Evolutionary conservation across 2,888 invertebrate genomes (phyloP).

Genomic region (Protophormia terraenovae): DNA sequence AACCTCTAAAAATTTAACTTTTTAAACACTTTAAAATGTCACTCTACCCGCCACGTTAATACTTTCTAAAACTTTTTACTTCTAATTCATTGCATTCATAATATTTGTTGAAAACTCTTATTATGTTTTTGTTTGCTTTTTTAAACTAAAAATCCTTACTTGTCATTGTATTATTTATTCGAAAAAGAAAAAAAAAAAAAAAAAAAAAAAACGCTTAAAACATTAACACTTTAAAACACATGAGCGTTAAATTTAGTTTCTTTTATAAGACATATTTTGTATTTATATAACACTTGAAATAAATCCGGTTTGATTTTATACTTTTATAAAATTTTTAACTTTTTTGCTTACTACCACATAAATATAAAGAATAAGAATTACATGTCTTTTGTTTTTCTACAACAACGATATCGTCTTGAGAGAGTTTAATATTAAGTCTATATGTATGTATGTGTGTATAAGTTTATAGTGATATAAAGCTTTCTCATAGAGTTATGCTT

Average conservation of each 20-base stretch:
- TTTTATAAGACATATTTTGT: not conserved
- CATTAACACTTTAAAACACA: not conserved
- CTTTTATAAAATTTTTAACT: slow-evolving; percentile 10
- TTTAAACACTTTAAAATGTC: no score
- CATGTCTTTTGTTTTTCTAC: slow-evolving; percentile 25
- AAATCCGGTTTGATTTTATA: slow-evolving; percentile 42
- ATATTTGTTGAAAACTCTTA: no score
- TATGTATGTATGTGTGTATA: not conserved
- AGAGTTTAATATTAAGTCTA: not conserved
- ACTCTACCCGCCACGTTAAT: no score
- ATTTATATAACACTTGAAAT: slow-evolving; percentile 10
- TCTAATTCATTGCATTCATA: no score
- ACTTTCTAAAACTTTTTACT: no score
- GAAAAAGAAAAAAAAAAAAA: no score
- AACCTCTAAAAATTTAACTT: no score
- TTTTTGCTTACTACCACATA: not conserved
- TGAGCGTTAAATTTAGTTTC: not conserved
- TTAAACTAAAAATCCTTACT: not conserved
- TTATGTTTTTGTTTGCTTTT: not conserved
- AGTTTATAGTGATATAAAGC: slow-evolving; percentile 18
- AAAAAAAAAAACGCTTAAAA: not conserved
- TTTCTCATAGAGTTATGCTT: slow-evolving; percentile 47
- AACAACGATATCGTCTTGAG: not conserved
- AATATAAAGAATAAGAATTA: not conserved
- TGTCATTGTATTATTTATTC: not conserved